A percentile compares a stretch with the other conserved stretches of the same genome.
phyloP scores from a whole-genome alignment of 2,113 vertebrate genomes.

The Cettia cetti region DNA sequence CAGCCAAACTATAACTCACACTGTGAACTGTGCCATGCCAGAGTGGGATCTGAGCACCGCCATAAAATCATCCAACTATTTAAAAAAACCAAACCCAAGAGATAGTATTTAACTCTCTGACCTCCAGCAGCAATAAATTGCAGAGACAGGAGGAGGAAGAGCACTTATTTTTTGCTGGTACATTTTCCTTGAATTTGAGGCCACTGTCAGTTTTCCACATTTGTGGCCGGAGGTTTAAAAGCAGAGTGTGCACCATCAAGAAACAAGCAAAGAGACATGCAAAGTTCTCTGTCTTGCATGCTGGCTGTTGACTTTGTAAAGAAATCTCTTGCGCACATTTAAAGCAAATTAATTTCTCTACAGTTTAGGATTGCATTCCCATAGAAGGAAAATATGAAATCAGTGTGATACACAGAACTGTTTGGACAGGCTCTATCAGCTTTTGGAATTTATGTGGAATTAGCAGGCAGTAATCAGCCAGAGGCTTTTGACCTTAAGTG shows the following conservation, averaged over 20 bases:
- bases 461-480: background rate
- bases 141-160: background rate
- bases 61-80: background rate
- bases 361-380: background rate
- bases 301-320: background rate
- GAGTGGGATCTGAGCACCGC: background rate
- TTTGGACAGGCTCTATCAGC: background rate
- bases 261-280: background rate
- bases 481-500: background rate
- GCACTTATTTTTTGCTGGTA: background rate
- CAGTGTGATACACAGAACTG: background rate
- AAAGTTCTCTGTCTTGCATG: background rate
- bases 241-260: background rate
- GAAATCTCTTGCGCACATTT: background rate
- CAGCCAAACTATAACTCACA: slow-evolving; percentile 12
- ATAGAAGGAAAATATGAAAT: background rate
- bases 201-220: background rate
- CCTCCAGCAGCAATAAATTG: background rate
- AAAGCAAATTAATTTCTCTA: background rate
- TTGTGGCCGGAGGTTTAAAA: background rate
- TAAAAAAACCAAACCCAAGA: background rate
- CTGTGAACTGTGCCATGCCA: background rate
- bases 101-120: background rate
- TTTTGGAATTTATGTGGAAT: background rate
- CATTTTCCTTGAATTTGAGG: background rate